These are phyloP conservation scores for Emys orbicularis DNA, from an alignment of 2,797 vertebrate genomes.

Conservation along the genomic window DNA sequence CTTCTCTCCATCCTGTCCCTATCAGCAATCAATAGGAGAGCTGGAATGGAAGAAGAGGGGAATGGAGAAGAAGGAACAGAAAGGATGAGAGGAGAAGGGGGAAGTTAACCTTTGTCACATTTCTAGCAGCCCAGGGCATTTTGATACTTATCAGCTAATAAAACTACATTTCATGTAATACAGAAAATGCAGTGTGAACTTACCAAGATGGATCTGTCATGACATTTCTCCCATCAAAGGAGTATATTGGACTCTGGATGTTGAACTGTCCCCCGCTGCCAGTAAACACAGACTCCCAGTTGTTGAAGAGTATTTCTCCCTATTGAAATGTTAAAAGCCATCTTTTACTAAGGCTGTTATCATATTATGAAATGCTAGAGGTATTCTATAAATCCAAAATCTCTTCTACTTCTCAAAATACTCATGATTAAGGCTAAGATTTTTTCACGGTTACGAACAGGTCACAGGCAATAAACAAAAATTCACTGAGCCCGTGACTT, in stretches of 20 bases:
- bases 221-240: slow-evolving; percentile 94
- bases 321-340: slow-evolving; percentile 72
- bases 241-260: slow-evolving; percentile 90
- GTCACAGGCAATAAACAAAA: too few relatives aligned
- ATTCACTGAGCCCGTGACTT: too few relatives aligned
- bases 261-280: slow-evolving; percentile 86
- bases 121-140: background rate
- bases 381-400: background rate
- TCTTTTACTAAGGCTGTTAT: background rate
- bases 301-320: slow-evolving; percentile 93
- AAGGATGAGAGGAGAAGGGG: background rate
- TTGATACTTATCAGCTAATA: background rate
- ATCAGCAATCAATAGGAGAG: background rate
- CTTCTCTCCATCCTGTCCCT: background rate
- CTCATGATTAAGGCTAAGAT: background rate
- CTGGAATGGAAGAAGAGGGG: background rate
- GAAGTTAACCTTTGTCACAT: background rate
- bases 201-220: slow-evolving; percentile 94
- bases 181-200: slow-evolving; percentile 64
- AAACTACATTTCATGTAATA: background rate
- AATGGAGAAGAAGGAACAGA: background rate
- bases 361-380: background rate
- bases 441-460: too few relatives aligned
- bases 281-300: slow-evolving; percentile 92
- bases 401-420: background rate